Base-by-base conservation (phyloP, 2,888 invertebrate species). In the Gastrophysa polygoni region DNA sequence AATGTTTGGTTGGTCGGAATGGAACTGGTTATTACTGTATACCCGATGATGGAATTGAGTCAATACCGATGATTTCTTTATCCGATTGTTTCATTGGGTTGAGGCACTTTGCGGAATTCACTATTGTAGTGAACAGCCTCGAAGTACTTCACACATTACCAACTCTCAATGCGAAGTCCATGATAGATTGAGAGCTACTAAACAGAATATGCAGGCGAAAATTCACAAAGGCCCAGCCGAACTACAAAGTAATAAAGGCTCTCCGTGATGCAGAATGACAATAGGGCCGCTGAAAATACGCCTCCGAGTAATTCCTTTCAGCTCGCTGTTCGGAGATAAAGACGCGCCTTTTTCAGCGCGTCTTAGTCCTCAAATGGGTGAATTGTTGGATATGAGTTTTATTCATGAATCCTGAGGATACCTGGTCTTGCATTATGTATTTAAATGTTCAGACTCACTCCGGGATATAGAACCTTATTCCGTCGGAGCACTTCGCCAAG, bases 371-470 rank as follows among this genome's bases (percentile, higher is more conserved):
- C 60, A 60, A 58, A 64, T 52, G 63, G 65, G 61, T 54, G 65
- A 60, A 66, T 64, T 66, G 60, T 61, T 64, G 67, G 65, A 68
- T 68, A 68, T 68, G 68, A 68, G 68, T 67, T 68, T 68, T 77
- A 77, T 77, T 77, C 68, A 67, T 77, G 77, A 77, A 76, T 74
- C 71, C 72, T 71, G 70, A 68, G 68, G 72, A 73, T 77, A 77
- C 75, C 75, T 76, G 74, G 73, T 69, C 73, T 69, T 76, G 75
- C 76, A 77, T 77, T 77, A 77, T 77, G 73, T 77, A 77, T 77
- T 77, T 77, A 77, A 77, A 77, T 76, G 76, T 74, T 72, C 71
- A 61, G 66, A 74, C 74, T 69, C 69, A 68, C 70, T 72, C 65
- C 58, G 60, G 68, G 67, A 70, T 68, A 56, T 66, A 68, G 63